Percentiles rank a stretch among this genome's conserved stretches.
phyloP scores from a whole-genome alignment of 2,888 invertebrate species.

The Acrocyrtus sp. region DNA sequence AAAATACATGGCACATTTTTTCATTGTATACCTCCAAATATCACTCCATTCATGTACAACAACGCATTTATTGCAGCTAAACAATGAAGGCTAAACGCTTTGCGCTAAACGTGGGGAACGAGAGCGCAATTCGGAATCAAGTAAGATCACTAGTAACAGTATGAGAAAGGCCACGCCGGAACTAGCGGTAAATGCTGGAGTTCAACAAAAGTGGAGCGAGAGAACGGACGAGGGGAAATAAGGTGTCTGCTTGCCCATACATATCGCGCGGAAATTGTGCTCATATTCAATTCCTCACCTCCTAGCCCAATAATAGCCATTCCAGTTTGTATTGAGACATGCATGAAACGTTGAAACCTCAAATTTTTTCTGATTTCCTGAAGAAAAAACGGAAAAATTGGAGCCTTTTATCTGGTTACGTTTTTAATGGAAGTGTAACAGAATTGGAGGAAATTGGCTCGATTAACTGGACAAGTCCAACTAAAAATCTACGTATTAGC shows the following conservation, averaged over 20 bases:
- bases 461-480: no score
- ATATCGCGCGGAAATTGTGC: constrained; percentile 12
- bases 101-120: neutral
- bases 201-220: neutral
- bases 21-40: neutral
- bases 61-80: neutral
- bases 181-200: neutral
- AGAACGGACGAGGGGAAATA: constrained; percentile 34
- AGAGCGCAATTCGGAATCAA: neutral
- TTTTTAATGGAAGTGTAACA: no score
- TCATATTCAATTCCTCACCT: no score
- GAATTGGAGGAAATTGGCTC: no score
- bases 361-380: no score
- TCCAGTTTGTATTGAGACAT: no score
- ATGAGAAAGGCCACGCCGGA: neutral
- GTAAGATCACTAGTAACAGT: neutral
- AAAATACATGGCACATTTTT: constrained; percentile 9
- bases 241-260: constrained; percentile 36
- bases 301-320: no score
- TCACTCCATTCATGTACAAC: no score
- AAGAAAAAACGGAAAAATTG: no score
- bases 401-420: no score
- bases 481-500: no score
- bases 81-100: neutral
- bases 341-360: no score